These are phyloP conservation scores for Lepidostoma basale DNA, from an alignment of 1,140 invertebrate genomes.

Conservation along the genomic window DNA sequence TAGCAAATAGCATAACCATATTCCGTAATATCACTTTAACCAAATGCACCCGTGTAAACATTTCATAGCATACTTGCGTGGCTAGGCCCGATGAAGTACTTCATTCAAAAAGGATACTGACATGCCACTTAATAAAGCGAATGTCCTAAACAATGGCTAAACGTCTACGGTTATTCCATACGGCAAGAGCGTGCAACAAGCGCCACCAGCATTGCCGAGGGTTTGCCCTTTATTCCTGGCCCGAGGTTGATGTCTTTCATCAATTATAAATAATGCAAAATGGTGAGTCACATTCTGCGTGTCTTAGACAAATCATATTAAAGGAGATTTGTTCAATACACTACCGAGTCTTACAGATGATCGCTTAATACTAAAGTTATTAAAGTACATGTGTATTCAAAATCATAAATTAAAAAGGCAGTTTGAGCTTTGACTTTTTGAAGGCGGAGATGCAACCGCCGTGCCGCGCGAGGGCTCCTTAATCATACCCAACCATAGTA, in stretches of 20 bases:
- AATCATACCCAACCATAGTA: too few relatives aligned
- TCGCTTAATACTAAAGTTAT: slow-evolving; percentile 25
- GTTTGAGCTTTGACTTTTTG: slow-evolving; percentile 44
- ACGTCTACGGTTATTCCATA: too few relatives aligned
- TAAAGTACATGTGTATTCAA: slow-evolving; percentile 13
- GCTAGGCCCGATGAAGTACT: slow-evolving; percentile 4
- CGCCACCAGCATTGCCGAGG: too few relatives aligned
- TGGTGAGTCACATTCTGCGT: neutral
- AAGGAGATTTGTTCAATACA: neutral
- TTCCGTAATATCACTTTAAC: slow-evolving; percentile 17
- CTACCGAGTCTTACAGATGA: slow-evolving; percentile 20
- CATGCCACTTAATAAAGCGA: neutral
- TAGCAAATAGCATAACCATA: slow-evolving; percentile 2
- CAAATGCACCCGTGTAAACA: slow-evolving; percentile 18
- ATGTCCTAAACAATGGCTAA: neutral
- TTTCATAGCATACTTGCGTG: slow-evolving; percentile 2
- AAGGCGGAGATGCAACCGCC: slow-evolving; percentile 21
- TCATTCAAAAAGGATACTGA: neutral
- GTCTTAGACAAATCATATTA: neutral
- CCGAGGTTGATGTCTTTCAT: too few relatives aligned
- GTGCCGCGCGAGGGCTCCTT: too few relatives aligned
- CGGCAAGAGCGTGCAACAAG: too few relatives aligned
- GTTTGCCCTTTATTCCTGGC: too few relatives aligned
- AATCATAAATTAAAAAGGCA: slow-evolving; percentile 28
- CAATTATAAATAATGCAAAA: too few relatives aligned